A percentile compares a stretch with the other conserved stretches of the same genome.
These are phyloP conservation scores for Lagodon rhomboides DNA, from an alignment of 2,797 vertebrate species.

Conservation along the genomic window DNA sequence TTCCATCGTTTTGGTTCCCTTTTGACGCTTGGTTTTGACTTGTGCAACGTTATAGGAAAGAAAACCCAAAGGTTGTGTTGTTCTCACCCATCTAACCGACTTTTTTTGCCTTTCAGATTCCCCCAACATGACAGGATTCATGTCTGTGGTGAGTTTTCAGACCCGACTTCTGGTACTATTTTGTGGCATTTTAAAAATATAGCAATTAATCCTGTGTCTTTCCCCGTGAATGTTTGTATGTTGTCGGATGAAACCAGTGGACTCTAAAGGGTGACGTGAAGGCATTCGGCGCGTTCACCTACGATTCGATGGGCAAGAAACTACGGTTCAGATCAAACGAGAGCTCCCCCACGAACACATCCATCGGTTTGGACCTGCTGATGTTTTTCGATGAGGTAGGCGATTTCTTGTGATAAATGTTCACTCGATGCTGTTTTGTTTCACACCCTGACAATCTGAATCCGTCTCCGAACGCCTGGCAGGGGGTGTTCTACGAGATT, in stretches of 20 bases:
- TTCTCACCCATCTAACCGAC: constrained; percentile 3
- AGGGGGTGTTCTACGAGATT: constrained; percentile 85
- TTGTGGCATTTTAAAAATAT: constrained; percentile 1
- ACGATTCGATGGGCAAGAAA: constrained; percentile 79
- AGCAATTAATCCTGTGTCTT: background rate
- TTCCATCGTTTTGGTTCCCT: background rate
- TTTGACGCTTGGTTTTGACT: background rate
- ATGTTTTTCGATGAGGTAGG: constrained; percentile 85
- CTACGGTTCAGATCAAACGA: constrained; percentile 82
- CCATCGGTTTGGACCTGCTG: constrained; percentile 78
- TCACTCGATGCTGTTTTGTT: background rate
- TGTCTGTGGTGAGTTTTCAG: constrained; percentile 72
- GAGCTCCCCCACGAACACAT: constrained; percentile 65
- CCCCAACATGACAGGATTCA: constrained; percentile 78
- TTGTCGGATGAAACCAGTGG: constrained; percentile 59
- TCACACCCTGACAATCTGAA: background rate
- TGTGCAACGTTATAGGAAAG: background rate
- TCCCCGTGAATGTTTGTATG: constrained; percentile 9
- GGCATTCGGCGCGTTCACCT: constrained; percentile 75
- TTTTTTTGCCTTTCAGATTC: constrained; percentile 72
- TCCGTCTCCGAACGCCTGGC: background rate
- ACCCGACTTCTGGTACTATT: background rate
- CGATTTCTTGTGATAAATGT: background rate
- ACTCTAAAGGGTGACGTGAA: constrained; percentile 66
- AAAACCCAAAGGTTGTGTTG: background rate